Evolutionary conservation across 1,140 invertebrate genomes (phyloP).

Genomic region (Drosophila sp.): DNA sequence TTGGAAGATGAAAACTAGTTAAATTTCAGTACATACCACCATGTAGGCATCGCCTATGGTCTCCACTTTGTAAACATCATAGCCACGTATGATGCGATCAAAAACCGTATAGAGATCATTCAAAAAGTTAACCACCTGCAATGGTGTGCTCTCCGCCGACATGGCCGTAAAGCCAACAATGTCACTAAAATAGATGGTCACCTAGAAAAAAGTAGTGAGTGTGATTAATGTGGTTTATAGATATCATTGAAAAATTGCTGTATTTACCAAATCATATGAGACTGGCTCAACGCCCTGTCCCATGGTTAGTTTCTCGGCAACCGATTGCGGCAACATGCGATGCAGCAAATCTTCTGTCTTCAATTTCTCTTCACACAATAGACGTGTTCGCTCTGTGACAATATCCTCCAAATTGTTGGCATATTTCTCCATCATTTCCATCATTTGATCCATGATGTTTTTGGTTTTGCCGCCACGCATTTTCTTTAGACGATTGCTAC

Average conservation of each 20-base stretch:
- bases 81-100: conserved; percentile 95
- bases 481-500: conserved; percentile 88
- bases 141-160: conserved; percentile 96
- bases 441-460: conserved; percentile 98
- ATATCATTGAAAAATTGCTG: not conserved
- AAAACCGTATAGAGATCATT: conserved; percentile 98
- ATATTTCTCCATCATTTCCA: conserved; percentile 98
- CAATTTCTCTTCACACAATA: conserved; percentile 95
- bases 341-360: conserved; percentile 96
- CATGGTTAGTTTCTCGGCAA: conserved; percentile 92
- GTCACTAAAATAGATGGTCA: conserved; percentile 99
- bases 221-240: no score
- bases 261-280: conserved; percentile 91
- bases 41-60: conserved; percentile 97
- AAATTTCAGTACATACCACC: conserved; percentile 87
- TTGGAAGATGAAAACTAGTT: not conserved
- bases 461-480: conserved; percentile 94
- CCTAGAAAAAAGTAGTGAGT: conserved; percentile 37
- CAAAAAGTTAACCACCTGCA: conserved; percentile 97
- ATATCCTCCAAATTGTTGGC: conserved; percentile 97
- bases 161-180: conserved; percentile 99
- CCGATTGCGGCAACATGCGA: conserved; percentile 96
- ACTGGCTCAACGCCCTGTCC: conserved; percentile 97
- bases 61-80: conserved; percentile 98
- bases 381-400: conserved; percentile 93